Evolutionary conservation across 2,888 invertebrate species (phyloP), one percentile per base, ranked within the genome.

Genomic region (Terebella lapidaria): DNA sequence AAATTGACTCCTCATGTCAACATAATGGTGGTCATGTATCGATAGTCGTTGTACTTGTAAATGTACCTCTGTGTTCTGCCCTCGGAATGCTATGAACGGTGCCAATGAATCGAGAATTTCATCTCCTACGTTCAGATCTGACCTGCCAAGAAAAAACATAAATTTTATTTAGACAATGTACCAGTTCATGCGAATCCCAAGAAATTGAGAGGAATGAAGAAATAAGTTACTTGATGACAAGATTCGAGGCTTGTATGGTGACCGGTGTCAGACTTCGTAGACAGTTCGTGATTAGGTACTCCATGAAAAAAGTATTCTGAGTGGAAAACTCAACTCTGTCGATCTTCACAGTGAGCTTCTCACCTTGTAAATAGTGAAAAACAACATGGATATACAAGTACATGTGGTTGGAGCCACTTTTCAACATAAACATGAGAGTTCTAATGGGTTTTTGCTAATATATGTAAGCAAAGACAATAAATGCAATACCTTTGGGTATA

Each of bases 251-350:
- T 20, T 67, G 61, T n/a, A 74, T 63, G 52, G 59, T 63, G 45
- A 74, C 54, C 18, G 74, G 72, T 15, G 74, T 72, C 42, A 71
- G 55, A 49, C 61, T 57, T 4, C 72, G 59, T 15, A 74, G 68
- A 52, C 71, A 70, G 58, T 72, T 71, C 56, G 66, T 66, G 45
- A 74, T 68, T 24, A 74, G 62, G 61, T 71, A 74, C 57, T 74
- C 71, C 65, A 72, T 68, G 58, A 69, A 71, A 54, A 72, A 71
- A 27, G 68, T 67, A 55, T 66, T 69, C 60, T 65, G 67, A 18
- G 70, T 68, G 1, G 66, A 65, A 58, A 74, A 71, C 25, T 65
- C 59, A 5, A 70, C 59, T 35, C 61, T 65, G 62, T 72, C 72
- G 29, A 74, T 46, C 59, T 68, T 71, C 24, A 74, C 70, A 22